Percentiles rank a stretch among this genome's conserved stretches.
Evolutionary conservation across 1,140 invertebrate genomes (phyloP).

Genomic region (Drosophila willistoni): DNA sequence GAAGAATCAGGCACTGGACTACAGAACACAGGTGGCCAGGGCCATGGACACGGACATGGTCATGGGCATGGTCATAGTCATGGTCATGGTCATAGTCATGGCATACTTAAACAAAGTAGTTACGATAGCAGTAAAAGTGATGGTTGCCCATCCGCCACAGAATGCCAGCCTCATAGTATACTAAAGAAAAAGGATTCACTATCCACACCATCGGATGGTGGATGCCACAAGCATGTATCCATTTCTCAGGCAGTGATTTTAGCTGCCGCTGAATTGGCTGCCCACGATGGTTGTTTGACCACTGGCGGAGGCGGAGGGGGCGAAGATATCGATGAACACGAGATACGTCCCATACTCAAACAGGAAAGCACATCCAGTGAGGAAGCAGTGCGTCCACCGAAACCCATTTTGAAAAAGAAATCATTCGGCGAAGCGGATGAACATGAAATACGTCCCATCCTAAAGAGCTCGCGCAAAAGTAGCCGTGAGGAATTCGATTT

Average conservation of each 20-base stretch:
- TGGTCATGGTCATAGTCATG: constrained; percentile 82
- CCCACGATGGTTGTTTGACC: constrained; percentile 33
- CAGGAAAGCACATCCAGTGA: constrained; percentile 72
- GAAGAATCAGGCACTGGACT: constrained; percentile 67
- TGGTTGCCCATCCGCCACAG: constrained; percentile 84
- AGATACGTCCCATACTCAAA: constrained; percentile 91
- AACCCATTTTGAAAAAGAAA: constrained; percentile 93
- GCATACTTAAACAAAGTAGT: constrained; percentile 88
- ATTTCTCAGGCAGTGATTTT: constrained; percentile 88
- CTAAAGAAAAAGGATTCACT: constrained; percentile 88
- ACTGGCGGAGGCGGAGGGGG: constrained; percentile 38
- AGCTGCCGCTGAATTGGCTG: constrained; percentile 85
- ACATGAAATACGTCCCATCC: constrained; percentile 87
- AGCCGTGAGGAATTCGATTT: constrained; percentile 83
- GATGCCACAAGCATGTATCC: constrained; percentile 86
- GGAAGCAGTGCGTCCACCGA: constrained; percentile 84
- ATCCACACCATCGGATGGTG: constrained; percentile 84
- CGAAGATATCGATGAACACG: constrained; percentile 83
- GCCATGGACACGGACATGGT: constrained; percentile 29
- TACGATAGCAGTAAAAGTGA: constrained; percentile 85
- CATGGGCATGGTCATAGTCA: constrained; percentile 83
- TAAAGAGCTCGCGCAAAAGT: constrained; percentile 89
- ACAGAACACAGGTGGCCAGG: not conserved
- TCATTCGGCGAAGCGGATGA: constrained; percentile 91
- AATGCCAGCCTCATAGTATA: constrained; percentile 90